Percentiles rank a stretch among this genome's conserved stretches.
Conservation (phyloP, 2,113 vertebrate genomes). For the Phainopepla nitens region DNA sequence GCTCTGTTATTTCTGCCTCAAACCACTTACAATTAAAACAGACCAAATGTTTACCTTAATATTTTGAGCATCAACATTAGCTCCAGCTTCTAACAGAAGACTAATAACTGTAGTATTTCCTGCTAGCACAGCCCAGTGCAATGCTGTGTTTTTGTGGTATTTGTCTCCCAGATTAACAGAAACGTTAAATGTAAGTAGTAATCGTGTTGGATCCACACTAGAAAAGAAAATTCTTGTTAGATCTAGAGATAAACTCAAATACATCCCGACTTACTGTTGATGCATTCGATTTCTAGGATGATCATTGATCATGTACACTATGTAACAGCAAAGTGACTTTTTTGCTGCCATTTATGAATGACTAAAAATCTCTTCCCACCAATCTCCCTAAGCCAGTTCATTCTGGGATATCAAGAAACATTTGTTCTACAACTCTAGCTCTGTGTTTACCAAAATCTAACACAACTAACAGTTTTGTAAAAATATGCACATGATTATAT, state of each 20-base stretch:
- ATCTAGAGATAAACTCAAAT: constrained; percentile 4
- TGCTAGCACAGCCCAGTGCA: constrained; percentile 98
- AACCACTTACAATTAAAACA: neutral
- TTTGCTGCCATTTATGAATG: neutral
- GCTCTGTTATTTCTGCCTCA: neutral
- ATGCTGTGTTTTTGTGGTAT: constrained; percentile 97
- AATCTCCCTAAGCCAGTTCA: neutral
- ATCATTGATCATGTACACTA: neutral
- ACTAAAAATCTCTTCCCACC: neutral
- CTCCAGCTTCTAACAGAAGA: constrained; percentile 93
- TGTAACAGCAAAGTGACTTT: neutral
- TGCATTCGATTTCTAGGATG: neutral
- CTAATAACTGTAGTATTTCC: constrained; percentile 99
- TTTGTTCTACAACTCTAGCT: neutral
- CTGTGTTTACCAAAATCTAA: neutral
- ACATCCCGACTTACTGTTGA: neutral
- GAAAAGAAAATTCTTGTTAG: constrained; percentile 64
- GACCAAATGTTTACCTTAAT: constrained; percentile 83
- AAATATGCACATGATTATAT: neutral
- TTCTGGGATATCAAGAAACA: neutral
- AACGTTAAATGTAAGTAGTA: constrained; percentile 97
- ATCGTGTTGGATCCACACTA: constrained; percentile 96
- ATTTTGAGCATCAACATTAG: constrained; percentile 96
- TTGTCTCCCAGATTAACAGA: constrained; percentile 98
- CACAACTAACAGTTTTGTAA: neutral